Base-by-base conservation (phyloP, 2,888 invertebrate species). In the Diploptera punctata region DNA sequence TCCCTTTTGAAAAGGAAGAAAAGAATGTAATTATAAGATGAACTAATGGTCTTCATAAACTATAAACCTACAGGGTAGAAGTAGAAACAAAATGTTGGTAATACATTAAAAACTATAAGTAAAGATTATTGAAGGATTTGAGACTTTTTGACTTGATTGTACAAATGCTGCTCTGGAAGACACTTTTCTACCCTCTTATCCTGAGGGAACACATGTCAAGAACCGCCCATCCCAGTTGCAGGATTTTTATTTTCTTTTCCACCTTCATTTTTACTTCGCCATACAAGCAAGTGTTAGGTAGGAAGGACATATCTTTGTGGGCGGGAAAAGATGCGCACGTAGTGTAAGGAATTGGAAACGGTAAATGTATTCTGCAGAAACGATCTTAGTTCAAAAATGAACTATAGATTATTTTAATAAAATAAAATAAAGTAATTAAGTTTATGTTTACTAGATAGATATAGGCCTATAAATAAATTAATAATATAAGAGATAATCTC, bases 131-230 rank as follows among this genome's bases (percentile, higher is more conserved):
- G 49, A 49, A 49, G 49, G 49, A n/a, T 10, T 16, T 16, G 31
- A 5, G 52, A 19, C 13, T 52, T 52, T 10, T 24, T 52, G 52
- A 52, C 21, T 24, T 52, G 52, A 52, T 1, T 52, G 52, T 52
- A 52, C 52, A 1, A 44, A 18, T 33, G 10, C 33, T 33, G 61
- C 18, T 33, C 60, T 16, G 26, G 61, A n/a, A 61, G 61, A 31
- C 33, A 61, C 33, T 61, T 61, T 18, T 38, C n/a, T 18, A 31
- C 10, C 33, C 19, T 38, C 62, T 65, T 44, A 43, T 47, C 44
- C 47, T 47, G 65, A 26, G 65, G 65, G 70, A 65, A 71, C 71
- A 71, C 65, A 71, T 71, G 71, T 71, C 71, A 49, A 49, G 62
- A 49, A 62, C 21, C 65, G 47, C 47, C 71, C 65, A 29, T 54